Evolutionary conservation across 1,140 invertebrate species (phyloP), one percentile per base, ranked within the genome.

Genomic region (Bombus difficillimus): DNA sequence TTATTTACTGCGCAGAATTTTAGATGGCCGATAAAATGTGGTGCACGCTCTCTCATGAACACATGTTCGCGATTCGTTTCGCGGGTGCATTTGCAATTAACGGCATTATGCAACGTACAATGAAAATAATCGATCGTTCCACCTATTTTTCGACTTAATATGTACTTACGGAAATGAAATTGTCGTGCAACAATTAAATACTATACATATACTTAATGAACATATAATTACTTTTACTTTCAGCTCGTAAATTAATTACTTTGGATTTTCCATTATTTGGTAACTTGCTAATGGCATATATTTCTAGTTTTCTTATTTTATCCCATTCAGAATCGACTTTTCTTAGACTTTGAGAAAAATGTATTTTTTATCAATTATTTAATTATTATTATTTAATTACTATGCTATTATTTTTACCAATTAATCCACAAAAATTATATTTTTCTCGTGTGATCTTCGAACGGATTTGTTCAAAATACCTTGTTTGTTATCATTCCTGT

Each of bases 11-110:
- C 9, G 0, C 22, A 34, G 47, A 78, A 78, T 78, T 83, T 77
- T 78, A 41, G 74, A 69, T 83, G 47, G 37, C 28, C 66, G 64
- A 83, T 83, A 78, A 83, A 77, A 78, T 32, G 74, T 34, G 47
- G 82, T 77, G 77, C 69, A 59, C 28, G 32, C 39, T 41, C 64
- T 22, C 8, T 22, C 66, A 1, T 12, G 64, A 41, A 39, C 74
- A 78, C 74, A 18, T 83, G 82, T 66, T 77, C 59, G 34, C 34
- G 74, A 83, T 83, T 78, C 41, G 47, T 53, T 53, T 53, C 74
- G 72, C 47, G 66, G 22, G 64, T 34, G 34, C 39, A 47, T 59
- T 77, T 28, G 37, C 74, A 83, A 83, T 83, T 83, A 77, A 43
- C 41, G 43, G 25, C 64, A 78, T 78, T 83, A 83, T 71, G 82